These are phyloP conservation scores for Lates japonicus DNA, from an alignment of 2,797 vertebrate genomes.

Conservation along the genomic window DNA sequence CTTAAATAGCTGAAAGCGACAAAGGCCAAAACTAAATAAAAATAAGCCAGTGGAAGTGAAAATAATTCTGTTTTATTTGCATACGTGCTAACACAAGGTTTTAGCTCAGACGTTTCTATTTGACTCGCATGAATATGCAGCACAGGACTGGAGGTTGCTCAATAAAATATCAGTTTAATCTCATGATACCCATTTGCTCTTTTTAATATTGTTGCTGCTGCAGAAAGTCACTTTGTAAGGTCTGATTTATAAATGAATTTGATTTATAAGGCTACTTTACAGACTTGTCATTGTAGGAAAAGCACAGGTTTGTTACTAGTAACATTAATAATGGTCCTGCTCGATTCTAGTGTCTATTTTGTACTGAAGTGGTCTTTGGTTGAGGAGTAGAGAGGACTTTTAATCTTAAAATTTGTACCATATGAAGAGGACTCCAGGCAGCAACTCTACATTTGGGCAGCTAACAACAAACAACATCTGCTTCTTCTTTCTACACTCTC, in stretches of 20 bases:
- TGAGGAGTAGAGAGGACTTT: not conserved
- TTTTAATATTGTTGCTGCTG: not conserved
- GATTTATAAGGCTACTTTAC: not conserved
- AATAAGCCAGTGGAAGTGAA: not conserved
- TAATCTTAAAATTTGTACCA: not conserved
- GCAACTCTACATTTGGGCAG: not conserved
- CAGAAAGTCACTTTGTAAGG: constrained; percentile 3
- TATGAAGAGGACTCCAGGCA: not conserved
- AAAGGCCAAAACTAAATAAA: not conserved
- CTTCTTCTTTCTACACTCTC: not conserved
- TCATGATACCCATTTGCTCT: not conserved
- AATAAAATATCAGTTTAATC: constrained; percentile 14
- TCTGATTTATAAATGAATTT: not conserved
- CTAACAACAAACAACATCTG: not conserved
- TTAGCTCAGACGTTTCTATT: not conserved
- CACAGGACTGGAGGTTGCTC: not conserved
- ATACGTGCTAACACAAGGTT: not conserved
- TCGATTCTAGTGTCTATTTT: not conserved
- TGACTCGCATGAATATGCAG: not conserved
- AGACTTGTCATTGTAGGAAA: not conserved
- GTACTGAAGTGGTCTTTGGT: not conserved
- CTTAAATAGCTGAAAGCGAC: not conserved
- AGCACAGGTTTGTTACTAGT: constrained; percentile 8
- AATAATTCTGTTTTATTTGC: not conserved
- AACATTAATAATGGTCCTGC: not conserved